Evolutionary conservation across 1,140 invertebrate species (phyloP).

Genomic region (Ridgeia piscesae): DNA sequence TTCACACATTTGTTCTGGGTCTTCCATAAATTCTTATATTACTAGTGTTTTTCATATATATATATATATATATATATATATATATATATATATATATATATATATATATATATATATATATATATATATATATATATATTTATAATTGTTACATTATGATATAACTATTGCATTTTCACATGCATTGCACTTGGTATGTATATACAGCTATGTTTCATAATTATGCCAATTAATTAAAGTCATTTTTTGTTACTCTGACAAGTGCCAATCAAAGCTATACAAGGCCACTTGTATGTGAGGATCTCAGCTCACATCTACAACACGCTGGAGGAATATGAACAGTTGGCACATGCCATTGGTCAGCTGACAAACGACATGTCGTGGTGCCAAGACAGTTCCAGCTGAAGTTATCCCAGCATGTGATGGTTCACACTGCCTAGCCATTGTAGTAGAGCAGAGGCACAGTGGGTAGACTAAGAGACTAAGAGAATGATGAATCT

Average conservation of each 20-base stretch:
- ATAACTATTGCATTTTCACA: background rate
- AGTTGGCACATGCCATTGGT: conserved; percentile 31
- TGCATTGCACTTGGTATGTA: background rate
- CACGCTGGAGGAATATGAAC: conserved; percentile 45
- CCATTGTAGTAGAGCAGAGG: too few relatives aligned
- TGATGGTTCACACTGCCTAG: background rate
- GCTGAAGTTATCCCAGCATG: background rate
- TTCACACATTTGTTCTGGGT: background rate
- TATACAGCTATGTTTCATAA: background rate
- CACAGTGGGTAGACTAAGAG: too few relatives aligned
- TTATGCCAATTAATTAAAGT: background rate
- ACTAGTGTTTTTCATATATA: too few relatives aligned
- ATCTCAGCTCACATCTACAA: conserved; percentile 55
- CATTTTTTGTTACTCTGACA: conserved; percentile 29
- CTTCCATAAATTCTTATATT: background rate
- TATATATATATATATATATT: background rate
- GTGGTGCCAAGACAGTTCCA: background rate
- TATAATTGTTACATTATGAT: background rate
- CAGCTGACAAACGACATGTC: background rate
- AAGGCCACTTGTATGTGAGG: conserved; percentile 48
- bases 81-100: background rate
- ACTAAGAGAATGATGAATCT: too few relatives aligned
- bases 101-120: background rate
- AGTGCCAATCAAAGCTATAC: conserved; percentile 50
- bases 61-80: background rate